These are phyloP conservation scores for Plusia festucae DNA, from an alignment of 2,888 invertebrate genomes.

Conservation along the genomic window DNA sequence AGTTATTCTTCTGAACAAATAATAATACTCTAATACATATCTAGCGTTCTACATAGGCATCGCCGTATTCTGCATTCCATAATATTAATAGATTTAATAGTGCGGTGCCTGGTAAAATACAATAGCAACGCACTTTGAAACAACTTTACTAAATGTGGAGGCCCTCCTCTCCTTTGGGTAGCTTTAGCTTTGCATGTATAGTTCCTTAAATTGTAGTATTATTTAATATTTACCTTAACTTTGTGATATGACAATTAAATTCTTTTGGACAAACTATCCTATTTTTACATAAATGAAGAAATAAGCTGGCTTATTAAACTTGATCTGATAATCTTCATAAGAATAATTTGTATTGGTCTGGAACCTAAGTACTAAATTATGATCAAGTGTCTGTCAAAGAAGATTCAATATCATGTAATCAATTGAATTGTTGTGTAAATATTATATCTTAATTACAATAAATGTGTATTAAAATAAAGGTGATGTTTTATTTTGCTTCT, in stretches of 20 bases:
- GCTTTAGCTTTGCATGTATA: slow-evolving; percentile 17
- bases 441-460: slow-evolving; percentile 34
- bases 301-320: background rate
- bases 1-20: slow-evolving; percentile 11
- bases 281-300: background rate
- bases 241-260: background rate
- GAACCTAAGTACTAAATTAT: background rate
- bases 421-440: slow-evolving; percentile 41
- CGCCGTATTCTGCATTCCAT: slow-evolving; percentile 42
- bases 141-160: slow-evolving; percentile 16
- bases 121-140: slow-evolving; percentile 33
- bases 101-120: slow-evolving; percentile 41
- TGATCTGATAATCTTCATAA: background rate
- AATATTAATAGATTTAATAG: slow-evolving; percentile 27
- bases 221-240: slow-evolving; percentile 26
- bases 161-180: background rate
- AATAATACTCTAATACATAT: background rate
- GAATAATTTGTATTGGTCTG: background rate
- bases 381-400: slow-evolving; percentile 17
- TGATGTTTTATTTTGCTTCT: slow-evolving; percentile 22
- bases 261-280: background rate
- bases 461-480: slow-evolving; percentile 16
- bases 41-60: slow-evolving; percentile 25
- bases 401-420: slow-evolving; percentile 23
- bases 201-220: slow-evolving; percentile 42